Percentiles rank a stretch among this genome's conserved stretches.
phyloP scores from a whole-genome alignment of 2,113 vertebrate genomes.

The Lamprologus callipterus region DNA sequence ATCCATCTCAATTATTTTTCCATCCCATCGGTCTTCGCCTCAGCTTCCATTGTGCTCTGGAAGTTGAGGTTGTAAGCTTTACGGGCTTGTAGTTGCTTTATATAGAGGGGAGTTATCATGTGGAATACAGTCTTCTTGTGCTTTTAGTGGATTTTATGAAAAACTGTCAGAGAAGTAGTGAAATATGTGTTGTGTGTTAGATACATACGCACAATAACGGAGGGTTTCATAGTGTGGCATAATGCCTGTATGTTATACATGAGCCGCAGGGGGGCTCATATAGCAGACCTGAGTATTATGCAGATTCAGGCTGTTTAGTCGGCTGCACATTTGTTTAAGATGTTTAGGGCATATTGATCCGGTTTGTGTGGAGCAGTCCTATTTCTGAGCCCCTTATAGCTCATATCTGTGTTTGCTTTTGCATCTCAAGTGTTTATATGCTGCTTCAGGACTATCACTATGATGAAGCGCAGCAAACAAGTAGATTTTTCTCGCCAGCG shows the following conservation, averaged over 20 bases:
- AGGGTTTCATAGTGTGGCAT: not conserved
- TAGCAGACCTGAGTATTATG: not conserved
- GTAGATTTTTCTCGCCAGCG: constrained; percentile 4
- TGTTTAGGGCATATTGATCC: constrained; percentile 9
- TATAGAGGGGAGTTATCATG: not conserved
- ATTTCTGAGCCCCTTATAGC: constrained; percentile 12
- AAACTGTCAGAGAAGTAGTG: not conserved
- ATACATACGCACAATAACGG: not conserved
- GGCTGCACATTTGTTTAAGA: constrained; percentile 27
- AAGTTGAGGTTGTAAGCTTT: constrained; percentile 20
- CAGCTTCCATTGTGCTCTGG: not conserved
- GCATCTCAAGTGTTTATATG: constrained; percentile 38
- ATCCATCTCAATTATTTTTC: constrained; percentile 20
- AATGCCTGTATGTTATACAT: not conserved
- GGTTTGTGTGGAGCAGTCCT: not conserved
- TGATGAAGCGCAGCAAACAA: constrained; percentile 30
- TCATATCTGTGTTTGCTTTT: constrained; percentile 46
- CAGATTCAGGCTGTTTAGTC: constrained; percentile 13
- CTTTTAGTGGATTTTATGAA: not conserved
- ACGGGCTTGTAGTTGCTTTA: not conserved
- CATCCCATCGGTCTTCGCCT: not conserved
- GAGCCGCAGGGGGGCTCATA: not conserved
- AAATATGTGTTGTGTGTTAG: not conserved
- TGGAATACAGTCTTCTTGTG: not conserved
- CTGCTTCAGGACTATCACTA: constrained; percentile 32